Conservation (phyloP, 2,888 invertebrate species). For the Diarsia rubi region DNA sequence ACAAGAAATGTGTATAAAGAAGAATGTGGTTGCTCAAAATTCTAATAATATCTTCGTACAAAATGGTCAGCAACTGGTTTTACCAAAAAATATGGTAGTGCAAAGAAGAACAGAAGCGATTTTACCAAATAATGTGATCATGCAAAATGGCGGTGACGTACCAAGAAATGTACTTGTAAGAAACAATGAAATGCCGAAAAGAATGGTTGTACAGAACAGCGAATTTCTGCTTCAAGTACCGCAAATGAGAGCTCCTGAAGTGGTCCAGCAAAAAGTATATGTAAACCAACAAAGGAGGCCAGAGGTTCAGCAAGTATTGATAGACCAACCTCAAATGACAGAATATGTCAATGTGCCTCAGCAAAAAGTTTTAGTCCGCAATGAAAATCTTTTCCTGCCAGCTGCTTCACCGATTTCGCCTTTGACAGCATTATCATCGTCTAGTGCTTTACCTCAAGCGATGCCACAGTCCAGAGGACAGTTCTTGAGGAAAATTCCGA, state of each 20-base stretch:
- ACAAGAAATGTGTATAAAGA: slow-evolving; percentile 6
- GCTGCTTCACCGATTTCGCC: slow-evolving; percentile 78
- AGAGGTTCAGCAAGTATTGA: slow-evolving; percentile 24
- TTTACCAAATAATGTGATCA: slow-evolving; percentile 8
- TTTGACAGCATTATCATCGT: slow-evolving; percentile 56
- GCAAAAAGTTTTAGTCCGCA: slow-evolving; percentile 24
- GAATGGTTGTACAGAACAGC: slow-evolving; percentile 22
- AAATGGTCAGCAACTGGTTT: slow-evolving; percentile 8
- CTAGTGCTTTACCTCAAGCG: slow-evolving; percentile 67
- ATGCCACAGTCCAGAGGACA: slow-evolving; percentile 71
- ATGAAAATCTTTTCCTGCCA: slow-evolving; percentile 74
- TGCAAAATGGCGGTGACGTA: slow-evolving; percentile 19
- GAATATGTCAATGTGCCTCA: slow-evolving; percentile 3
- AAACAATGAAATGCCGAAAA: slow-evolving; percentile 21
- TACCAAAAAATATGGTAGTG: slow-evolving; percentile 23
- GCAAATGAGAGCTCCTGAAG: slow-evolving; percentile 7
- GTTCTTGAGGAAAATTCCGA: slow-evolving; percentile 80
- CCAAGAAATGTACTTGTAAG: slow-evolving; percentile 18
- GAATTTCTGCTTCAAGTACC: background rate
- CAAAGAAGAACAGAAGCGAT: background rate
- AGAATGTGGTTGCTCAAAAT: slow-evolving; percentile 7
- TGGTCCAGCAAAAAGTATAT: slow-evolving; percentile 36
- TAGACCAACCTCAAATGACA: slow-evolving; percentile 9
- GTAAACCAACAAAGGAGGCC: slow-evolving; percentile 6
- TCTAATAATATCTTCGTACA: slow-evolving; percentile 10